Evolutionary conservation across 2,113 vertebrate species (phyloP), one percentile per base, ranked within the genome.

Genomic region (Bubo blakistoni): DNA sequence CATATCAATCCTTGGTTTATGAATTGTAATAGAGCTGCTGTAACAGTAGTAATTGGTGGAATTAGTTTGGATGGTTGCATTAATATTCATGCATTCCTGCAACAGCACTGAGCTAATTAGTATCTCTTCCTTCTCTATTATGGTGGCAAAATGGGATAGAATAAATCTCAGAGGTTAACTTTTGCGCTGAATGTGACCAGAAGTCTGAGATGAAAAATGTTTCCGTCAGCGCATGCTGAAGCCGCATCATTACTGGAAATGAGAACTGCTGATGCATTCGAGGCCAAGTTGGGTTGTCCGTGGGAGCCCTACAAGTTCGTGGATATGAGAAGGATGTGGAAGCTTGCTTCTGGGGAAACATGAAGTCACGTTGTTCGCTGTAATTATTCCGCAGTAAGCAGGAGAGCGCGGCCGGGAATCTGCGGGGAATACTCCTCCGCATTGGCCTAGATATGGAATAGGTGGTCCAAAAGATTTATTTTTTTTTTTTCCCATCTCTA

Each of bases 81-180:
- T 97, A 97, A 97, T 97, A 97, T 97, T 95, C 95, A 95, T 97
- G 91, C 69, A 74, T 65, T 70, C 84, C 88, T 96, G 86, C 88
- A 81, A 88, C 82, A 78, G 88, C 94, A 49, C 94, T 13, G 46
- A 77, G 94, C 92, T 96, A 93, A 95, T 96, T 92, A 92, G 81
- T 58, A 74, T 26, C 79, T 86, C 51, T 80, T 77, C 88, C 81
- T 81, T 71, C 93, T 55, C 40, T 13, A 4, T 92, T 30, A 18
- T 1, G 47, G 88, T 51, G 91, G 79, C 90, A 72, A 13, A 55
- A 38, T 6, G 85, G 90, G 90, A 6, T 22, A 69, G 71, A 81
- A 49, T 22, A 4, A 34, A 25, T 81, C 78, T 42, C 24, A 3
- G 86, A 74, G 82, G 79, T 78, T 54, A 30, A 25, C 69, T 54